Evolutionary conservation across 2,888 invertebrate species (phyloP).

Genomic region (Acanthosoma haemorrhoidale): DNA sequence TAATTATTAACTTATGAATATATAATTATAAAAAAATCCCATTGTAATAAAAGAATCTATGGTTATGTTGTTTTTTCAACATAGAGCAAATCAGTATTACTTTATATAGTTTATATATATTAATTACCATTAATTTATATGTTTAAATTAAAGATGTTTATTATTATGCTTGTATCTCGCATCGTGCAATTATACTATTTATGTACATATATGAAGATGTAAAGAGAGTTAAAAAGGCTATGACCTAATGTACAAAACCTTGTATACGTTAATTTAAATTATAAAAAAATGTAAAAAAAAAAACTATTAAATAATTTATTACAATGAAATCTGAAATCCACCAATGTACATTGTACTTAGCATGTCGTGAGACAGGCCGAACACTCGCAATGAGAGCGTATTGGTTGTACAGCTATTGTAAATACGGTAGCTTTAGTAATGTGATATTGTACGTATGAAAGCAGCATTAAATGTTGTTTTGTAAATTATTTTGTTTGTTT

Average conservation of each 20-base stretch:
- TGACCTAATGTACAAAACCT: constrained; percentile 22
- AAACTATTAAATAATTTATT: constrained; percentile 10
- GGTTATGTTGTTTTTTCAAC: constrained; percentile 19
- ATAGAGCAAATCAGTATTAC: constrained; percentile 34
- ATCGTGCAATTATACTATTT: constrained; percentile 20
- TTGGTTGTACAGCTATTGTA: constrained; percentile 34
- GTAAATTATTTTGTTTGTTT: not conserved
- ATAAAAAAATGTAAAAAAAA: not conserved
- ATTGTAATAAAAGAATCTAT: not conserved
- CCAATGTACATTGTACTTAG: constrained; percentile 12
- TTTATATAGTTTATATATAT: constrained; percentile 27
- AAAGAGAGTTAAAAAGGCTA: constrained; percentile 8
- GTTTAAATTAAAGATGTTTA: constrained; percentile 17
- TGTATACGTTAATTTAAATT: constrained; percentile 35
- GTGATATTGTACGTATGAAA: constrained; percentile 35
- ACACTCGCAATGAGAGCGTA: not conserved
- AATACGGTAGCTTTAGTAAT: constrained; percentile 36
- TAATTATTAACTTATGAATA: constrained; percentile 12
- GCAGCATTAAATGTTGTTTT: constrained; percentile 39
- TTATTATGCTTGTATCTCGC: constrained; percentile 15
- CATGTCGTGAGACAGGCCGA: not conserved
- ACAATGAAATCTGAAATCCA: not conserved
- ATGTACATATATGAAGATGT: constrained; percentile 16
- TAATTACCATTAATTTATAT: constrained; percentile 26
- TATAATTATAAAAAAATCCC: not conserved